A percentile compares a stretch with the other conserved stretches of the same genome.
phyloP scores from a whole-genome alignment of 2,113 vertebrate species.

The Pimephales promelas region DNA sequence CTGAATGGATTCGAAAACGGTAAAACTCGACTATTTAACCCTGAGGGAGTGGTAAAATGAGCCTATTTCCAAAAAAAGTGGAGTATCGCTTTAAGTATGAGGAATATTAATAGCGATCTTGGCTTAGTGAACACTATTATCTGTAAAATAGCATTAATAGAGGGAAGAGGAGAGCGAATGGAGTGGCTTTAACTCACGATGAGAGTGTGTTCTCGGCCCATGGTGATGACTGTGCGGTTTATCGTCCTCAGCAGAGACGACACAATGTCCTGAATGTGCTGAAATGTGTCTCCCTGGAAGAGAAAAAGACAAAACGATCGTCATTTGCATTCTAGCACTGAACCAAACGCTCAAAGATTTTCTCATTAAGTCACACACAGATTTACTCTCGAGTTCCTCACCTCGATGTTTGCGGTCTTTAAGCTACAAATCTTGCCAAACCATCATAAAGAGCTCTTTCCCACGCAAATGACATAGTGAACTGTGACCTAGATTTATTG shows the following conservation, averaged over 20 bases:
- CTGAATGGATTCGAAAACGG: too few relatives aligned
- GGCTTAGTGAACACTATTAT: not conserved
- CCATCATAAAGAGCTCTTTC: not conserved
- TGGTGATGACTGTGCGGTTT: slow-evolving; percentile 89
- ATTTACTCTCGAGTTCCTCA: not conserved
- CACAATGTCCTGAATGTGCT: slow-evolving; percentile 92
- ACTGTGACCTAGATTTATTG: not conserved
- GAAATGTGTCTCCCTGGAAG: slow-evolving; percentile 83
- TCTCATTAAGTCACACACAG: not conserved
- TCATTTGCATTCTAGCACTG: not conserved
- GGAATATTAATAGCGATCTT: not conserved
- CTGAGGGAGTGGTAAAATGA: too few relatives aligned
- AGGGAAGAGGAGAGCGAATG: not conserved
- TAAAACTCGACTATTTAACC: too few relatives aligned
- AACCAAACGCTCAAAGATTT: slow-evolving; percentile 15
- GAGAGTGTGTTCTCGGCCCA: slow-evolving; percentile 87
- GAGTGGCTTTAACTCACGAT: slow-evolving; percentile 82
- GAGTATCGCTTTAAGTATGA: too few relatives aligned
- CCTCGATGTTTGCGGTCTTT: not conserved
- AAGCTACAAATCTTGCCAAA: not conserved
- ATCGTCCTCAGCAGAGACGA: slow-evolving; percentile 86
- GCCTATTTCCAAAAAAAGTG: too few relatives aligned
- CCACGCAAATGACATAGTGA: not conserved
- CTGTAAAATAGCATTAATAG: too few relatives aligned
- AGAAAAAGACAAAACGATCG: slow-evolving; percentile 34